Evolutionary conservation across 2,797 vertebrate genomes (phyloP).

Genomic region (Phoxinus dragarum): DNA sequence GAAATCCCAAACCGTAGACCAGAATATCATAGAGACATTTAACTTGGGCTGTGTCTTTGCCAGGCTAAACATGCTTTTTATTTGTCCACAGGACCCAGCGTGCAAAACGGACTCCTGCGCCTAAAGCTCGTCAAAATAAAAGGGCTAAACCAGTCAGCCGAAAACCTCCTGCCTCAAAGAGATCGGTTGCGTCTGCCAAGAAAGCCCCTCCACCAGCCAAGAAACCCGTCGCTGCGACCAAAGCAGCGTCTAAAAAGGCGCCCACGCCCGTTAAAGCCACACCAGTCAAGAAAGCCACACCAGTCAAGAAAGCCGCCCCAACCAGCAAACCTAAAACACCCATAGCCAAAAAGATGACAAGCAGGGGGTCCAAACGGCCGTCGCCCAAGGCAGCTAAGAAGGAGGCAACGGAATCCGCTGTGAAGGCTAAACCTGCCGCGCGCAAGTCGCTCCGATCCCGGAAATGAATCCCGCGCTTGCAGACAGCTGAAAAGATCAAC

Average conservation of each 20-base stretch:
- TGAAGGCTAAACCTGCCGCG: conserved; percentile 80
- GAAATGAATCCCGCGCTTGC: conserved; percentile 77
- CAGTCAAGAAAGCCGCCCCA: conserved; percentile 74
- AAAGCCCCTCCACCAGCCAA: conserved; percentile 75
- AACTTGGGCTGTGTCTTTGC: background rate
- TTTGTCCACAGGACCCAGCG: conserved; percentile 14
- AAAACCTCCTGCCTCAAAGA: conserved; percentile 69
- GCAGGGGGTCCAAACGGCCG: conserved; percentile 81
- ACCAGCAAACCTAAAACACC: conserved; percentile 79
- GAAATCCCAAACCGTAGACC: background rate
- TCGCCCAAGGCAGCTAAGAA: conserved; percentile 72
- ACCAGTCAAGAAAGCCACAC: conserved; percentile 69
- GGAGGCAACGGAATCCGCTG: conserved; percentile 70
- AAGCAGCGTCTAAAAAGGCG: conserved; percentile 75
- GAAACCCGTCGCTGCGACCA: conserved; percentile 72
- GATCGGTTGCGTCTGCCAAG: conserved; percentile 71
- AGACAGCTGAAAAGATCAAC: conserved; percentile 58
- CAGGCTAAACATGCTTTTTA: background rate
- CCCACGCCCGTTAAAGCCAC: conserved; percentile 65
- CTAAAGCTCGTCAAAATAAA: conserved; percentile 81
- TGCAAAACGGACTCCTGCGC: conserved; percentile 78
- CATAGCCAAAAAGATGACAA: conserved; percentile 84
- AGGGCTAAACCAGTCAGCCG: conserved; percentile 68
- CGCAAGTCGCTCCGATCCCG: conserved; percentile 90
- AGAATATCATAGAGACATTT: background rate